Base-by-base conservation (phyloP, 2,888 invertebrate species). In the Phorcus lineatus region DNA sequence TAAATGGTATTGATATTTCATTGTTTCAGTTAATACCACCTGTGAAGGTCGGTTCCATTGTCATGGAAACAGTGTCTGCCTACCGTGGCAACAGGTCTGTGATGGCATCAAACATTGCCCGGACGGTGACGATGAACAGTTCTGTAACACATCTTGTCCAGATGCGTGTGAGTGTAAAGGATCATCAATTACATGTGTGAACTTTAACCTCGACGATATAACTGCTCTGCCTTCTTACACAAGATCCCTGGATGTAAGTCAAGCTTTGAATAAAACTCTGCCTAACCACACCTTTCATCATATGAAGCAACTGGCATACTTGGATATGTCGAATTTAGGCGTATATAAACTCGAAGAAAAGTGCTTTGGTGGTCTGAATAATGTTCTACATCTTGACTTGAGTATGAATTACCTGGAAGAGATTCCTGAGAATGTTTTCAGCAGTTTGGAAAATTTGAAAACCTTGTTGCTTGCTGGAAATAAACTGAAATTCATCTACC, bases 21-120 rank as follows among this genome's bases (percentile, higher is more conserved):
- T 40, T 31, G 17, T 77, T 57, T 19, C 66, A 78, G 78, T 16
- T 2, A 19, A 78, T 40, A 67, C 52, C 67, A 52, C 52, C 0
- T 79, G 79, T 36, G 55, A 31, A 3, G 74, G 74, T 4, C 52
- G 36, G 19, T 79, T 54, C 55, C 22, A 40, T 28, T 79, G 79
- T 24, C 57, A 22, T 7, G 40, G 47, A 16, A 74, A 55, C 24
- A 74, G 22, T 19, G 47, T 74, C 3, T 79, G 79, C 52, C n/a
- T 79, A 9, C 74, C 70, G 22, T 74, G 70, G 74, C 53, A 74
- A 17, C 31, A 79, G 17, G 79, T 79, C 13, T 79, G 79, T 57
- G 79, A 79, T 24, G 55, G 62, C 22, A 36, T 74, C 17, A 70
- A 52, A 17, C 74, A 79, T 19, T 79, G 79, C 55, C 40, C 70